These are phyloP conservation scores for Drosophila paramelanica DNA, from an alignment of 2,888 invertebrate species.

Conservation along the genomic window DNA sequence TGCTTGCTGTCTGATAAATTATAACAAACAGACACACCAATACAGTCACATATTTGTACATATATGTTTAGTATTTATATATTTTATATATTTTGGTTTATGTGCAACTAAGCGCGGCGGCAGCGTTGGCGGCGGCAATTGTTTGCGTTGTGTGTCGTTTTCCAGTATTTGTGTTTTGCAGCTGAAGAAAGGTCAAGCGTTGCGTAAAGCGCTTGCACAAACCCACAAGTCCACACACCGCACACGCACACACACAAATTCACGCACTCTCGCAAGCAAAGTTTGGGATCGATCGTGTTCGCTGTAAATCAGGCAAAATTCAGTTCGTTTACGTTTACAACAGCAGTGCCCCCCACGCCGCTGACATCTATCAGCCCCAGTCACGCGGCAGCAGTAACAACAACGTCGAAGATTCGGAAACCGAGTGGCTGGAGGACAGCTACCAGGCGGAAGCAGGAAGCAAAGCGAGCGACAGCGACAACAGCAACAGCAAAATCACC, in stretches of 20 bases:
- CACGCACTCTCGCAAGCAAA: constrained; percentile 14
- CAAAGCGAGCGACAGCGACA: constrained; percentile 47
- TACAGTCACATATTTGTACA: constrained; percentile 3
- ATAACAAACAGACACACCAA: constrained; percentile 26
- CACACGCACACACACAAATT: constrained; percentile 11
- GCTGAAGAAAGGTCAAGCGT: constrained; percentile 72
- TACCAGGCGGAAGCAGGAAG: constrained; percentile 56
- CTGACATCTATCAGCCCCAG: constrained; percentile 76
- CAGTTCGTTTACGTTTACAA: constrained; percentile 83
- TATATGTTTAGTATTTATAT: constrained; percentile 1
- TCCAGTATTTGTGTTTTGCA: constrained; percentile 33
- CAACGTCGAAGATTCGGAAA: constrained; percentile 65
- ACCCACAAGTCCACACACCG: constrained; percentile 7
- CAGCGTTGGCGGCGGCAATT: constrained; percentile 32
- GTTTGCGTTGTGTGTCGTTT: constrained; percentile 21
- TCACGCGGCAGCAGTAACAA: constrained; percentile 32
- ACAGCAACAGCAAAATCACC: constrained; percentile 27
- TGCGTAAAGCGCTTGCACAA: constrained; percentile 62
- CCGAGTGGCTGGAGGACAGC: constrained; percentile 72
- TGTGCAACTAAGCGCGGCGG: constrained; percentile 14
- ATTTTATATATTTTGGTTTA: constrained; percentile 5
- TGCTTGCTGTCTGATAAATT: constrained; percentile 54
- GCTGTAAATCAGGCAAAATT: constrained; percentile 76
- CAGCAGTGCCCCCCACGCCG: constrained; percentile 75
- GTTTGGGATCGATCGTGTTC: constrained; percentile 36